Base-by-base conservation (phyloP, 1,140 invertebrate genomes). In the Zelostemma sp. region DNA sequence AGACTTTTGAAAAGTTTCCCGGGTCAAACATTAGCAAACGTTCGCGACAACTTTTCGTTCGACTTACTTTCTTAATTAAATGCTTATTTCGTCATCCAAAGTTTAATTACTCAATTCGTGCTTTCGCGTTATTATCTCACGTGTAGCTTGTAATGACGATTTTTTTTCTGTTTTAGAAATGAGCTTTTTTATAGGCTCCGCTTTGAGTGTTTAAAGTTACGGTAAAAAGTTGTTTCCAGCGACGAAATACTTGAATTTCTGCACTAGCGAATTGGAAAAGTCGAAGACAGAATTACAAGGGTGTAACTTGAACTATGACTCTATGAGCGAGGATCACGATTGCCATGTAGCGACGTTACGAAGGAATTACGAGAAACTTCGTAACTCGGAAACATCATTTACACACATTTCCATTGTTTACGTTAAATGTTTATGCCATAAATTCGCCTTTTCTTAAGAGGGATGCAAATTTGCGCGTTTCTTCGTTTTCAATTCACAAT, bases 251-350 rank as follows among this genome's bases (percentile, higher is more conserved):
- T 54, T 28, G 25, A 33, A 60, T 45, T 45, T 16, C 28, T 8
- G 46, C 35, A 16, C 49, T 51, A 59, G 25, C 21, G 57, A 60
- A 47, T 62, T 55, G 50, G 41, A 63, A 17, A 16, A 51, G 54
- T 64, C 47, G 54, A 50, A 56, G 47, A 50, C 38, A 31, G 53
- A 64, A 48, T 64, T 64, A 64, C 25, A 48, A 57, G 54, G 28
- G 25, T 40, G 31, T 35, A 63, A 63, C 51, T 63, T 51, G 51
- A 51, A 49, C 60, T 63, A n/a, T n/a, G n/a, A n/a, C n/a, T n/a
- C n/a, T n/a, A n/a, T 50, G 51, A 14, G 54, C 48, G 11, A 64
- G 33, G 33, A 56, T 51, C 40, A 28, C 38, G 51, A 45, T 56
- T 45, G 49, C 14, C 14, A 28, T 41, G 59, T 41, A 25, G 31